Evolutionary conservation across 2,888 invertebrate genomes (phyloP).

Genomic region (Cosmopolites sordidus): DNA sequence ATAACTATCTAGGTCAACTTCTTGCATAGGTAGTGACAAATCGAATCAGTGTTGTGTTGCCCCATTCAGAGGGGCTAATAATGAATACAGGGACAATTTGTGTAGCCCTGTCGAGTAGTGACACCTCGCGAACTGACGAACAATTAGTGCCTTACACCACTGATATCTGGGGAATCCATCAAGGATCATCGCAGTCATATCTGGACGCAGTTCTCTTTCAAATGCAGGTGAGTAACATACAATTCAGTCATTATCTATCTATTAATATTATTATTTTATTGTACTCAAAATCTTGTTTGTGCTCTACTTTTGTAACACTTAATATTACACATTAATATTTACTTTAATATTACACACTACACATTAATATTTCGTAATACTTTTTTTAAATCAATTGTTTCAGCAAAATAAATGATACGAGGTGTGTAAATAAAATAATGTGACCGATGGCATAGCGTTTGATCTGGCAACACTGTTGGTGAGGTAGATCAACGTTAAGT

Average conservation of each 20-base stretch:
- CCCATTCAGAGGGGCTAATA: slow-evolving; percentile 11
- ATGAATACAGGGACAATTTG: slow-evolving; percentile 23
- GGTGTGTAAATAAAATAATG: too few species aligned
- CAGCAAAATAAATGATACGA: too few species aligned
- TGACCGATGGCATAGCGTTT: too few species aligned
- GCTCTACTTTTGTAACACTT: not conserved
- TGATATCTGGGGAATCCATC: slow-evolving; percentile 18
- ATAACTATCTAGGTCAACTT: too few species aligned
- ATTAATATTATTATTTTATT: not conserved
- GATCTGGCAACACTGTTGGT: too few species aligned
- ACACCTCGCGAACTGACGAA: slow-evolving; percentile 7
- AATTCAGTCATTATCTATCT: too few species aligned
- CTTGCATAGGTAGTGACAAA: too few species aligned
- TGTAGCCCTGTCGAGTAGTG: slow-evolving; percentile 17
- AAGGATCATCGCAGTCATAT: slow-evolving; percentile 8
- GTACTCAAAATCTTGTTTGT: not conserved
- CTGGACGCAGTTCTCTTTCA: slow-evolving; percentile 13
- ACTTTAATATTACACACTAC: too few species aligned
- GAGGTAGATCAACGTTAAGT: too few species aligned
- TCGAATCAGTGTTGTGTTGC: not conserved
- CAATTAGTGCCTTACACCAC: slow-evolving; percentile 14
- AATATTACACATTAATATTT: too few species aligned
- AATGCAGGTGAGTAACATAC: slow-evolving; percentile 17
- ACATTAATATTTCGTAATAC: too few species aligned
- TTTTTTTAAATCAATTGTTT: too few species aligned